These are phyloP conservation scores for Coendou prehensilis DNA, from an alignment of 2,797 vertebrate species.

Conservation along the genomic window DNA sequence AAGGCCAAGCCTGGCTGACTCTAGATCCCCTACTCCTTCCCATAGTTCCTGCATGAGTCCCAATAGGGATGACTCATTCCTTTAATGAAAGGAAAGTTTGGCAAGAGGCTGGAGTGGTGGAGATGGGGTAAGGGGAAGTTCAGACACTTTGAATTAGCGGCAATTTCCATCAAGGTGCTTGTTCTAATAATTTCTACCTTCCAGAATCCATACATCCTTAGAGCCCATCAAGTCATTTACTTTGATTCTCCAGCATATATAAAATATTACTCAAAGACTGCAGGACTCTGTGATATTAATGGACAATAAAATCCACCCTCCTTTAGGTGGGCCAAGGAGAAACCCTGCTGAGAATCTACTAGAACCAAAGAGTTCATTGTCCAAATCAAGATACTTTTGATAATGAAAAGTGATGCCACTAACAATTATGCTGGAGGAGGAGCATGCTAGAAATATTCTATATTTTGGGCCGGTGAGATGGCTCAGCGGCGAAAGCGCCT, in stretches of 20 bases:
- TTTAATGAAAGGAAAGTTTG: slow-evolving; percentile 67
- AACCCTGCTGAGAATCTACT: background rate
- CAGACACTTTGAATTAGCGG: slow-evolving; percentile 61
- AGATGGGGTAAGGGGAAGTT: slow-evolving; percentile 63
- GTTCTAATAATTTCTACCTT: slow-evolving; percentile 72
- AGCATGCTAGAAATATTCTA: background rate
- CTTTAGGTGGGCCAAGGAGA: slow-evolving; percentile 40
- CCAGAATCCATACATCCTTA: slow-evolving; percentile 37
- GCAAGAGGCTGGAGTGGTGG: background rate
- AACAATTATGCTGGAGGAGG: background rate
- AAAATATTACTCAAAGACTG: slow-evolving; percentile 49
- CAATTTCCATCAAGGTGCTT: slow-evolving; percentile 67
- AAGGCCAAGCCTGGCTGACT: background rate
- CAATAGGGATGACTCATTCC: slow-evolving; percentile 44
- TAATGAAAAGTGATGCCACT: background rate
- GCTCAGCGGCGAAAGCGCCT: no score
- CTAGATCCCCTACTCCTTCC: background rate
- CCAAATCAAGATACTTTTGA: background rate
- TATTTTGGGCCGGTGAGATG: no score
- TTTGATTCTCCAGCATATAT: slow-evolving; percentile 58
- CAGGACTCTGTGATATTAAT: background rate
- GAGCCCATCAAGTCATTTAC: slow-evolving; percentile 51
- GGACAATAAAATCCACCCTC: background rate
- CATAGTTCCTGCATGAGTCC: slow-evolving; percentile 36
- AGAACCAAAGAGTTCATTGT: background rate